Evolutionary conservation across 2,113 vertebrate genomes (phyloP).

Genomic region (Amia ocellicauda): DNA sequence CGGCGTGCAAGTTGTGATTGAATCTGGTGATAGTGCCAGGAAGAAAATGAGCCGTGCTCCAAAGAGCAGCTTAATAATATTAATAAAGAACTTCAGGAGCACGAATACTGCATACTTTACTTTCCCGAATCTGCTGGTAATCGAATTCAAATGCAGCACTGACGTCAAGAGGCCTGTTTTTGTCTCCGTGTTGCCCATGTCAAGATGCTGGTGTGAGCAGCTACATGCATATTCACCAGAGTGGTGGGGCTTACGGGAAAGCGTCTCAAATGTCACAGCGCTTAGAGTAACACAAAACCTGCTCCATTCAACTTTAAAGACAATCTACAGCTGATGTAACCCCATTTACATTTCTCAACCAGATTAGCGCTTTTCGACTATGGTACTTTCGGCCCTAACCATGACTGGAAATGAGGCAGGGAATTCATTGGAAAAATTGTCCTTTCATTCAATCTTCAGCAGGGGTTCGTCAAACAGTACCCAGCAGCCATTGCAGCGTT

Average conservation of each 20-base stretch:
- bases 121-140: constrained; percentile 3
- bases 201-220: neutral
- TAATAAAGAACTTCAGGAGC: constrained; percentile 2
- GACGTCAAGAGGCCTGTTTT: neutral
- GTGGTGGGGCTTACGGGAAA: neutral
- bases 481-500: too few relatives aligned
- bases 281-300: neutral
- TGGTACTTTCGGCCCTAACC: too few relatives aligned
- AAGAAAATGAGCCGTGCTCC: neutral
- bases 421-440: too few relatives aligned
- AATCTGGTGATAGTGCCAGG: neutral
- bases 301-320: too few relatives aligned
- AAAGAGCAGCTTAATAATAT: neutral
- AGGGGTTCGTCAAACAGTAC: too few relatives aligned
- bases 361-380: too few relatives aligned
- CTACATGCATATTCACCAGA: neutral
- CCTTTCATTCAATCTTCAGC: too few relatives aligned
- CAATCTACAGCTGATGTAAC: too few relatives aligned
- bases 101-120: neutral
- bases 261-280: neutral
- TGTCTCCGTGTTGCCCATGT: neutral
- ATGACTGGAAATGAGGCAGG: too few relatives aligned
- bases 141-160: constrained; percentile 11
- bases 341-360: too few relatives aligned
- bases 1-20: neutral